Base-by-base conservation (phyloP, 2,113 vertebrate genomes). In the Uropsilus gracilis region DNA sequence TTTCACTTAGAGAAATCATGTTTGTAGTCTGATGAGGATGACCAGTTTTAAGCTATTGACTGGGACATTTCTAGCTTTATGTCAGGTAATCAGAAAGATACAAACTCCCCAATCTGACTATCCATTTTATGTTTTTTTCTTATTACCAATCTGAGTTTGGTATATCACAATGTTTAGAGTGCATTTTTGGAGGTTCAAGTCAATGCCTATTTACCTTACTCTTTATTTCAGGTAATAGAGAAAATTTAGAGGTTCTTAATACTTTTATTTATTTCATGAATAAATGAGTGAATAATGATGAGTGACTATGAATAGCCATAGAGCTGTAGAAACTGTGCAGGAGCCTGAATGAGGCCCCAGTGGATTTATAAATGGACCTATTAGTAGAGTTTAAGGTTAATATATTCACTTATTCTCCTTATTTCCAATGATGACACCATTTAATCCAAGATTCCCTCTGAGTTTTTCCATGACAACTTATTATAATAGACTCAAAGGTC, bases 361-460 rank as follows among this genome's bases (percentile, higher is more conserved):
- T 30, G 8, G 17, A 4, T 46, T 81, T 26, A 48, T 9, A 87
- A 44, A 42, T 59, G 34, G 2, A 76, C 28, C 28, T 50, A 53
- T 2, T 11, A 55, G 4, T 37, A n/a, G 86, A 92, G 14, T 61
- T 34, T 46, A 85, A 90, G 72, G 77, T 75, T 89, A 85, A 64
- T 34, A 18, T 46, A 71, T 53, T 83, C 39, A 92, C 17, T 13
- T 68, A 59, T 28, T 87, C 80, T 30, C 44, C 18, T 46, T 20
- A 14, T 80, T 89, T 76, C 63, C 80, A 77, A 46, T 72, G 61
- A 76, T 77, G 30, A 72, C 57, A 66, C 94, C 32, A 81, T 72
- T 96, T 90, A 87, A 92, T 76, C 81, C 59, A 93, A 44, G 8
- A 24, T 80, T 96, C 94, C n/a, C 39, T 18, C 57, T 53, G 24